Conservation (phyloP, 2,888 invertebrate species). For the Drosophila multiciliata region DNA sequence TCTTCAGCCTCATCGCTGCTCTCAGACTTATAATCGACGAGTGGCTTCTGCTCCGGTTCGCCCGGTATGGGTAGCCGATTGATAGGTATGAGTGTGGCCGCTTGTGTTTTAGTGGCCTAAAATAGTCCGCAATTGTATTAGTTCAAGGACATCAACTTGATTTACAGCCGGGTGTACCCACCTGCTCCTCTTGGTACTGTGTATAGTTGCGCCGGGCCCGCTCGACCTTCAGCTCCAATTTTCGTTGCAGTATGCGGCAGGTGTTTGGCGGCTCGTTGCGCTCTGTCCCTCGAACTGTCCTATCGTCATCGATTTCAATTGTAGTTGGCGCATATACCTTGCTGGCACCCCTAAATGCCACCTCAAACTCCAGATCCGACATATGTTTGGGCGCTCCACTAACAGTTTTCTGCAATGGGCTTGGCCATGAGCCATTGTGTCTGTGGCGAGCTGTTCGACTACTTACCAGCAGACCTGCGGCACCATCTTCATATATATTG, state of each 20-base stretch:
- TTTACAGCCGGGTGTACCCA: conserved; percentile 20
- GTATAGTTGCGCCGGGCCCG: conserved; percentile 84
- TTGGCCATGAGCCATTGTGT: conserved; percentile 46
- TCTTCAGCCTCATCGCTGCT: conserved; percentile 84
- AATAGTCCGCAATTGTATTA: conserved; percentile 11
- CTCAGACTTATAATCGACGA: conserved; percentile 85
- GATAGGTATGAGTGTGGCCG: conserved; percentile 84
- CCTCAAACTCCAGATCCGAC: conserved; percentile 82
- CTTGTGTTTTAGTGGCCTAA: conserved; percentile 83
- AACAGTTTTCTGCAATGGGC: conserved; percentile 63
- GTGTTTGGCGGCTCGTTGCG: conserved; percentile 81
- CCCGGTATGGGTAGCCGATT: conserved; percentile 84
- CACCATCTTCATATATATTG: conserved; percentile 71
- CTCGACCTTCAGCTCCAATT: conserved; percentile 85
- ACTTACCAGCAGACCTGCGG: conserved; percentile 70
- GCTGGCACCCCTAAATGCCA: conserved; percentile 77
- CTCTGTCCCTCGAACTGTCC: conserved; percentile 47
- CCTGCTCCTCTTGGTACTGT: conserved; percentile 83
- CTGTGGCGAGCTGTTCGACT: conserved; percentile 3
- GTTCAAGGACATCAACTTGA: conserved; percentile 5
- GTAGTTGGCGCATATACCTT: conserved; percentile 67
- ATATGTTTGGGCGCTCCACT: conserved; percentile 75
- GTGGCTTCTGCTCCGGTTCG: conserved; percentile 82
- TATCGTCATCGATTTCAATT: conserved; percentile 73
- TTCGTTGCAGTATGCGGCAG: conserved; percentile 84